phyloP scores from a whole-genome alignment of 2,113 vertebrate genomes.

The Xenotilapia caudafasciata region DNA sequence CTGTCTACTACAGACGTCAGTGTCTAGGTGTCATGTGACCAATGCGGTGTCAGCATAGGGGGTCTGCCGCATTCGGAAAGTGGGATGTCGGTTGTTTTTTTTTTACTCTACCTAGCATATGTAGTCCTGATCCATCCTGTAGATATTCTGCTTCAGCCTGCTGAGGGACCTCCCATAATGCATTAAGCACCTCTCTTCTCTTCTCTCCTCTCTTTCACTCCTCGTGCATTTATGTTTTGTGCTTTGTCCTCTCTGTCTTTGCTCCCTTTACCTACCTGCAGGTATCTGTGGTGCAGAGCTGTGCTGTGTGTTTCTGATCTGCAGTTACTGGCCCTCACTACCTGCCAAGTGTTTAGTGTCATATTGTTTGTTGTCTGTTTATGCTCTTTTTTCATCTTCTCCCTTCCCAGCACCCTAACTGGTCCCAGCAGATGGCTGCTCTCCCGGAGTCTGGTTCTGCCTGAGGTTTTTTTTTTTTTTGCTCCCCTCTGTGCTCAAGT shows the following conservation, averaged over 20 bases:
- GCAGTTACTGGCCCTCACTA: not conserved
- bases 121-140: not conserved
- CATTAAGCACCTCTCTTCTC: not conserved
- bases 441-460: not conserved
- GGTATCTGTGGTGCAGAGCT: not conserved
- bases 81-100: accelerated
- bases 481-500: not conserved
- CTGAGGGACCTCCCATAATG: not conserved
- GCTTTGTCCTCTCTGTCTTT: not conserved
- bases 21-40: not conserved
- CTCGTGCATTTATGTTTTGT: not conserved
- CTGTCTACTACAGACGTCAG: not conserved
- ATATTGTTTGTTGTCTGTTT: not conserved
- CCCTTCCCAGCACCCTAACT: not conserved
- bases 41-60: not conserved
- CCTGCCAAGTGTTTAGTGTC: not conserved
- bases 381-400: not conserved
- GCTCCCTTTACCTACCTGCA: not conserved
- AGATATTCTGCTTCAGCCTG: not conserved
- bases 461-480: not conserved
- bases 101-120: not conserved
- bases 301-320: not conserved
- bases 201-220: not conserved
- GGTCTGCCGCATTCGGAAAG: not conserved
- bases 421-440: not conserved